Base-by-base conservation (phyloP, 2,113 vertebrate species). In the Sardina pilchardus region DNA sequence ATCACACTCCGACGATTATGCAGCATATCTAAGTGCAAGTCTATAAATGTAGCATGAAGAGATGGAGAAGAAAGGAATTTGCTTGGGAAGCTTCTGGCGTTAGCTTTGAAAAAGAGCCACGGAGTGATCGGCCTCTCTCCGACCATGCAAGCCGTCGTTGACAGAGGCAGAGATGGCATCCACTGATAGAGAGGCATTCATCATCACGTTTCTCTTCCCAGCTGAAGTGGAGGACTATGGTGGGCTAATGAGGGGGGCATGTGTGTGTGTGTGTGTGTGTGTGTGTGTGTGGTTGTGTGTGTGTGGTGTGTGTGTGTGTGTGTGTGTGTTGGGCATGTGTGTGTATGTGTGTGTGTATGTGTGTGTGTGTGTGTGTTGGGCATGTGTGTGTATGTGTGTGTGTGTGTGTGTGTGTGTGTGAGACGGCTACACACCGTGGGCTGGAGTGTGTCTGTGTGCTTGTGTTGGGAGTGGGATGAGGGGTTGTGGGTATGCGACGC, bases 111-210 rank as follows among this genome's bases (percentile, higher is more conserved):
- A 93, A 91, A 89, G 48, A 89, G 92, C 94, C 84, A 24, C 36
- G 19, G 87, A 87, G 88, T 88, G 83, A 83, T 90, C 82, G 90
- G 91, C 81, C 67, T 84, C 88, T 89, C 91, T 91, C 87, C 91
- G 91, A 93, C 93, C 91, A 90, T 89, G 91, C 89, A 90, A 92
- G 89, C 89, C 90, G 82, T 85, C n/a, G 93, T 91, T 95, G 94
- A 95, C 92, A 95, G 90, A 85, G 82, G 82, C 85, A 86, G 90
- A 94, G 94, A 95, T 93, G 93, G 91, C 91, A 93, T 93, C 88
- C 92, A 91, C 92, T 92, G 94, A 95, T 95, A 95, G 90, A n/a
- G 6, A 85, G 59, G 90, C 90, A 89, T 92, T 95, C 91, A 94
- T 94, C 94, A 94, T 93, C 89, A 92, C 91, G 90, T 92, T 93